These are phyloP conservation scores for Rhinella marina DNA, from an alignment of 2,797 vertebrate species.

Conservation along the genomic window DNA sequence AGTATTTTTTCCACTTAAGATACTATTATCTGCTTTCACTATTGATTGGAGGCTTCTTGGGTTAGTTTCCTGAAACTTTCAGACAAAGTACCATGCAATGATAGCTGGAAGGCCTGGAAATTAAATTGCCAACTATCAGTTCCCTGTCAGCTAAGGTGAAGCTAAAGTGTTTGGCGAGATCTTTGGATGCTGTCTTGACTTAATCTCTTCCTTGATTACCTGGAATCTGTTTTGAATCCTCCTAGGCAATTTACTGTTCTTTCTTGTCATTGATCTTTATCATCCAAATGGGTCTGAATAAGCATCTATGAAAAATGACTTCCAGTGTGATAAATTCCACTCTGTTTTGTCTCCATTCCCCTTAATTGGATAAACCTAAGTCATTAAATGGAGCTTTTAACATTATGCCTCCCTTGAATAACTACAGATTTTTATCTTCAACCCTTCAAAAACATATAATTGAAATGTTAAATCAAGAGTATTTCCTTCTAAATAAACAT, in stretches of 20 bases:
- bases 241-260: constrained; percentile 81
- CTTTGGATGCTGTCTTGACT: constrained; percentile 75
- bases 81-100: constrained; percentile 75
- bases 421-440: constrained; percentile 39
- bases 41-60: constrained; percentile 79
- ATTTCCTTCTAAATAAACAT: constrained; percentile 16
- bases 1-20: constrained; percentile 75
- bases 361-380: constrained; percentile 52
- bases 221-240: constrained; percentile 79
- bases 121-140: constrained; percentile 73
- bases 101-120: constrained; percentile 73
- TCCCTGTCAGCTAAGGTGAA: constrained; percentile 69
- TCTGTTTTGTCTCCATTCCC: constrained; percentile 57
- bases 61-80: constrained; percentile 85
- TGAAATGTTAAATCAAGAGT: constrained; percentile 1
- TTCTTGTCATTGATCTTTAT: constrained; percentile 82
- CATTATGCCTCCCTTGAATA: constrained; percentile 39
- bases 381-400: constrained; percentile 50
- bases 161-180: constrained; percentile 74
- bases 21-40: constrained; percentile 82
- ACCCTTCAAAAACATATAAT: not conserved
- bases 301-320: constrained; percentile 76
- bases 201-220: constrained; percentile 82
- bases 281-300: constrained; percentile 74
- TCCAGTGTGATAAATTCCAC: constrained; percentile 75